phyloP scores from a whole-genome alignment of 2,797 vertebrate genomes.

The Xenentodon cancila region DNA sequence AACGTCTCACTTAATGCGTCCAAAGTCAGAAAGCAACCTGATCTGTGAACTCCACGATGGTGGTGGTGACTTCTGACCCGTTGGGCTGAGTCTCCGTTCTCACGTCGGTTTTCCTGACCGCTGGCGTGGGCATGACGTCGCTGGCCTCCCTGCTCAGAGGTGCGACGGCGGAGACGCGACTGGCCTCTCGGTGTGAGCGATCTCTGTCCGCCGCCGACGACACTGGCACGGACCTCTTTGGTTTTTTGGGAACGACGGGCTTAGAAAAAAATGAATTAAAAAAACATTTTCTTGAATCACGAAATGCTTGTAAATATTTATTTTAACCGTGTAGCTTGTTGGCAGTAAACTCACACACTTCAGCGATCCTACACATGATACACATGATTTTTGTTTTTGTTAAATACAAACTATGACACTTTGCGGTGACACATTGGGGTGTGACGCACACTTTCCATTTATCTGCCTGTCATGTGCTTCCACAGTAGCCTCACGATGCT shows the following conservation, averaged over 20 bases:
- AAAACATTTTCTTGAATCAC: background rate
- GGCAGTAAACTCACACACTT: too few species aligned
- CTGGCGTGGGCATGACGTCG: slow-evolving; percentile 67
- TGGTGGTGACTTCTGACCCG: slow-evolving; percentile 84
- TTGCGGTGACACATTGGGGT: too few species aligned
- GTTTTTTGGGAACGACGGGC: slow-evolving; percentile 84
- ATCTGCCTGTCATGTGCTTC: too few species aligned
- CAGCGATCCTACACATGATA: too few species aligned
- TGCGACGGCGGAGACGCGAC: slow-evolving; percentile 50
- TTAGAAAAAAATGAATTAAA: slow-evolving; percentile 26
- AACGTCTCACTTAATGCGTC: background rate
- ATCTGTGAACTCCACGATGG: slow-evolving; percentile 81
- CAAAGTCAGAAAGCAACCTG: slow-evolving; percentile 76
- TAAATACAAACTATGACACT: too few species aligned
- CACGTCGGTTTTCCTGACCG: slow-evolving; percentile 85
- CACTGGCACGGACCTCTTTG: slow-evolving; percentile 81
- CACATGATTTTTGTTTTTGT: too few species aligned
- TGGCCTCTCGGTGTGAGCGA: slow-evolving; percentile 71
- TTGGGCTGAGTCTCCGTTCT: slow-evolving; percentile 84
- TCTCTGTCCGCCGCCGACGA: slow-evolving; percentile 79
- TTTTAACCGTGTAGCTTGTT: too few species aligned
- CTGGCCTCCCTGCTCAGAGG: slow-evolving; percentile 76
- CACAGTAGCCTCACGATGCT: too few species aligned
- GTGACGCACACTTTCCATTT: too few species aligned
- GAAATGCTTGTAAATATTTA: background rate